phyloP scores from a whole-genome alignment of 2,888 invertebrate species.

The Thymelicus lineola region DNA sequence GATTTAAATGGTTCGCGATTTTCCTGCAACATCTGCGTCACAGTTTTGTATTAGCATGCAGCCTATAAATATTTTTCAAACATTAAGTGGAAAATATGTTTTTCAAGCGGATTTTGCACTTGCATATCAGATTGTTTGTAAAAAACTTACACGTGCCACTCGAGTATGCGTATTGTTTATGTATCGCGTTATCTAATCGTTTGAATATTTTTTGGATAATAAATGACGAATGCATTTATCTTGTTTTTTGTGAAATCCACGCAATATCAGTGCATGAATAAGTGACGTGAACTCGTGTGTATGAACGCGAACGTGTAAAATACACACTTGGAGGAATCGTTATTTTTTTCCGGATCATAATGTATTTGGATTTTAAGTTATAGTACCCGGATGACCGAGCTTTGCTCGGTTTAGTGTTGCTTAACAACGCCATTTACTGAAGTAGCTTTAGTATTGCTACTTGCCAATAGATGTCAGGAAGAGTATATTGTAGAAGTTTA shows the following conservation, averaged over 20 bases:
- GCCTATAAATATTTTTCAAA: constrained; percentile 7
- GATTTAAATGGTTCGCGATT: too few species aligned
- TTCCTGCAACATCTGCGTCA: background rate
- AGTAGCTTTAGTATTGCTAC: too few species aligned
- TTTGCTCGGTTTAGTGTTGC: too few species aligned
- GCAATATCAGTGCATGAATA: background rate
- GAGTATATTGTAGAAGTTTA: too few species aligned
- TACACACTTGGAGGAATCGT: too few species aligned
- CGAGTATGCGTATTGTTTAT: constrained; percentile 49
- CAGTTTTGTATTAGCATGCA: constrained; percentile 1
- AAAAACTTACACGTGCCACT: constrained; percentile 62
- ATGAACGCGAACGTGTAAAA: too few species aligned
- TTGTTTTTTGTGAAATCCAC: background rate
- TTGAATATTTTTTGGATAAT: constrained; percentile 49
- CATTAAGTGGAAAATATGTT: constrained; percentile 13
- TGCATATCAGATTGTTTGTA: constrained; percentile 42
- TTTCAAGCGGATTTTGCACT: constrained; percentile 45
- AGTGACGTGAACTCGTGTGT: background rate
- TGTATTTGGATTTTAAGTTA: too few species aligned
- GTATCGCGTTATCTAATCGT: constrained; percentile 45
- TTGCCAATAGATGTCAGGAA: too few species aligned
- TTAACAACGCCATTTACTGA: too few species aligned
- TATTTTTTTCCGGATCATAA: too few species aligned
- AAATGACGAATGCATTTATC: constrained; percentile 68
- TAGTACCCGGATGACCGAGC: too few species aligned